These are phyloP conservation scores for Pogonophryne albipinna DNA, from an alignment of 2,797 vertebrate genomes.

Conservation along the genomic window DNA sequence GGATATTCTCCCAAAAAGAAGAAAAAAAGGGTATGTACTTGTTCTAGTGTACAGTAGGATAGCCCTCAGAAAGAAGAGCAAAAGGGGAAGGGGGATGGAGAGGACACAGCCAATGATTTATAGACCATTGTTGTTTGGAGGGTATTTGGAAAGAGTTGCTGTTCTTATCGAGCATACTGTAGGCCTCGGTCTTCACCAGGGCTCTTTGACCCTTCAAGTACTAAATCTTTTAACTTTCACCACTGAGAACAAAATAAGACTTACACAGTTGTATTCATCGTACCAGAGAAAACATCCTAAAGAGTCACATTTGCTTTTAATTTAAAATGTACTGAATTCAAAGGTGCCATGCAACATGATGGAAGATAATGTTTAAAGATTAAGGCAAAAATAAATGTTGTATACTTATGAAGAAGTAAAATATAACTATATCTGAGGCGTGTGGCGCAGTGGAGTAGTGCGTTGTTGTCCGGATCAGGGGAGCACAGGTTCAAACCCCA, in stretches of 20 bases:
- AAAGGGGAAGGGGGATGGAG: constrained; percentile 41
- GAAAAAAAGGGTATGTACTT: constrained; percentile 63
- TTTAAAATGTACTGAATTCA: constrained; percentile 65
- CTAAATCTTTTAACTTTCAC: constrained; percentile 81
- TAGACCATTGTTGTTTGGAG: constrained; percentile 80
- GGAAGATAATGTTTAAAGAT: not conserved
- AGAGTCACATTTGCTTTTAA: constrained; percentile 79
- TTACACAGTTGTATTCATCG: constrained; percentile 77
- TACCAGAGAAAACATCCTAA: constrained; percentile 77
- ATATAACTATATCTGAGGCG: not conserved
- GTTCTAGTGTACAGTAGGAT: constrained; percentile 64
- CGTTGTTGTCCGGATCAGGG: too few relatives aligned
- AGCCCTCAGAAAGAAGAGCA: constrained; percentile 51
- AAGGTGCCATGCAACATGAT: not conserved
- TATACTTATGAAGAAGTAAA: not conserved
- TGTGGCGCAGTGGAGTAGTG: too few relatives aligned
- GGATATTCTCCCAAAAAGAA: constrained; percentile 54
- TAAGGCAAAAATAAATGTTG: too few relatives aligned
- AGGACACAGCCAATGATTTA: constrained; percentile 79
- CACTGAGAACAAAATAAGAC: constrained; percentile 81
- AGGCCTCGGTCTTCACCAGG: constrained; percentile 78
- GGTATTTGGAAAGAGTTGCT: constrained; percentile 75
- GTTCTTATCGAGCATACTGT: constrained; percentile 78
- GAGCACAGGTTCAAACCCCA: too few relatives aligned
- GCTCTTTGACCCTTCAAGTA: constrained; percentile 82